Conservation (phyloP, 2,797 vertebrate species). For the Aphelocoma californica region DNA sequence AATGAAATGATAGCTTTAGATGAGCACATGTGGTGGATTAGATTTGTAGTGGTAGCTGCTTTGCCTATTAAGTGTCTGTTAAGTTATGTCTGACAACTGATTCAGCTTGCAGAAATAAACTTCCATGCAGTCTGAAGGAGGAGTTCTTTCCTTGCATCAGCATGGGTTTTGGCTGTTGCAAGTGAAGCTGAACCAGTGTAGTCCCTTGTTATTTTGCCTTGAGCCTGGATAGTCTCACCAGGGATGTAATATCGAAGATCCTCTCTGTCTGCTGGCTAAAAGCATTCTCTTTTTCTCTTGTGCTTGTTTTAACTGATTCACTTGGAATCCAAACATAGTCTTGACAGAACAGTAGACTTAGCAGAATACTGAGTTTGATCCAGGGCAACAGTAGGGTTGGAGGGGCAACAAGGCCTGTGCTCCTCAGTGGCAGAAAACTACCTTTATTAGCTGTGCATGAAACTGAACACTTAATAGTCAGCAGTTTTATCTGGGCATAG, state of each 20-base stretch:
- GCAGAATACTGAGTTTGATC: neutral
- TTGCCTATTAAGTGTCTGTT: neutral
- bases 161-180: neutral
- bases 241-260: neutral
- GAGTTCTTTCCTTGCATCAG: neutral
- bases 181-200: neutral
- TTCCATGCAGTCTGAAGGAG: neutral
- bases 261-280: neutral
- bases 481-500: neutral
- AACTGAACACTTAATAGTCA: neutral
- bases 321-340: neutral
- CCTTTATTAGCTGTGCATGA: neutral
- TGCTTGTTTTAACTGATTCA: neutral
- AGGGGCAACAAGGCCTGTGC: neutral
- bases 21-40: neutral
- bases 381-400: neutral
- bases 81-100: neutral
- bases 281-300: neutral
- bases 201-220: neutral
- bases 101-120: neutral
- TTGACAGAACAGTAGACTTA: neutral
- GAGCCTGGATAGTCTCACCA: neutral
- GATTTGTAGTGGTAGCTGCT: neutral
- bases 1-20: neutral
- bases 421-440: neutral